Percentiles rank a stretch among this genome's conserved stretches.
Evolutionary conservation across 2,888 invertebrate genomes (phyloP).

Genomic region (Crossocerus cetratus): DNA sequence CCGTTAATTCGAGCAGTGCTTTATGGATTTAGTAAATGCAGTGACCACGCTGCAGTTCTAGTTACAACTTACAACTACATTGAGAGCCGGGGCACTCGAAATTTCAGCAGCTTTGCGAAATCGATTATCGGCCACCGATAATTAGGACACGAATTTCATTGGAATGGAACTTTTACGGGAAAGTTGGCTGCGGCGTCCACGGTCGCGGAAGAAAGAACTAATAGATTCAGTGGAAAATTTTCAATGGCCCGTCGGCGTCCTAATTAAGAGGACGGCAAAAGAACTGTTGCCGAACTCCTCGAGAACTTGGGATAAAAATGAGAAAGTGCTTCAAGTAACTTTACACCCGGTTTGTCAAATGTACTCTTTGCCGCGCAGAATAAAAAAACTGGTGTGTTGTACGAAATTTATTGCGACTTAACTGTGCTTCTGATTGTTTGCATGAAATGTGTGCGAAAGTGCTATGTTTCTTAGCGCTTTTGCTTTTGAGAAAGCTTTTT

Average conservation of each 20-base stretch:
- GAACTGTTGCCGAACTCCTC: not conserved
- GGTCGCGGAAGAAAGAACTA: not conserved
- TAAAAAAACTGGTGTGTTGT: too few species aligned
- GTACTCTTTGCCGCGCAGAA: too few species aligned
- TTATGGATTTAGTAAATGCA: too few species aligned
- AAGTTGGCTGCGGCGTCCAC: not conserved
- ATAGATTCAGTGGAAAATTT: not conserved
- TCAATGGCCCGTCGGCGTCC: not conserved
- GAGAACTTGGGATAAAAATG: not conserved
- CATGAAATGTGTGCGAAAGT: too few species aligned
- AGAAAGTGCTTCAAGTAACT: not conserved
- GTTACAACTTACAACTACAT: too few species aligned
- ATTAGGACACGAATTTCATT: conserved; percentile 3
- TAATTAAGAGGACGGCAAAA: conserved; percentile 1
- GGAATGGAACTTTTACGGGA: not conserved
- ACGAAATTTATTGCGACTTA: too few species aligned
- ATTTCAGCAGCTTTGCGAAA: not conserved
- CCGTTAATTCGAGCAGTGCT: too few species aligned
- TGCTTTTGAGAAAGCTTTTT: too few species aligned
- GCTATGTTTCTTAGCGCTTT: too few species aligned
- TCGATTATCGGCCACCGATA: not conserved
- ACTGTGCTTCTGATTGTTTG: too few species aligned
- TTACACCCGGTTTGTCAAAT: not conserved
- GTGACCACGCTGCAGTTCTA: too few species aligned
- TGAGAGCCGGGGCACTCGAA: not conserved